Evolutionary conservation across 2,797 vertebrate genomes (phyloP).

Genomic region (Ciconia nigra): DNA sequence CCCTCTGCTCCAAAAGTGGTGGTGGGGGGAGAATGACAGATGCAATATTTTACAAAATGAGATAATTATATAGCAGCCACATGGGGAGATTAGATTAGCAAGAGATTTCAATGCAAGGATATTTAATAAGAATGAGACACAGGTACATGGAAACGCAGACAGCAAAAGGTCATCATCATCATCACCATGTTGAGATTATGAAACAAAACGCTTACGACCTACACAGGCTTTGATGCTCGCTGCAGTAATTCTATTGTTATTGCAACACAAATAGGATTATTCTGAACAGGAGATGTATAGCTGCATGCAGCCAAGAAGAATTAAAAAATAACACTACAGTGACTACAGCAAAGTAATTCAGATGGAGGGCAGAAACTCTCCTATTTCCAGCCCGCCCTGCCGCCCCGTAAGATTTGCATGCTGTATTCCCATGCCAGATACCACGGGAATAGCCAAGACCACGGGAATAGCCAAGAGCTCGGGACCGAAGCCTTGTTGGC

Average conservation of each 20-base stretch:
- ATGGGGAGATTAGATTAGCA: slow-evolving; percentile 71
- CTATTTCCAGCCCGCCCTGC: not conserved
- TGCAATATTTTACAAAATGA: slow-evolving; percentile 74
- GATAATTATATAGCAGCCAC: slow-evolving; percentile 73
- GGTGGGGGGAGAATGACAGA: slow-evolving; percentile 56
- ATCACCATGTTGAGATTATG: slow-evolving; percentile 36
- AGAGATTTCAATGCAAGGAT: slow-evolving; percentile 64
- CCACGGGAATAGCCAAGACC: not conserved
- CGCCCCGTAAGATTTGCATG: not conserved
- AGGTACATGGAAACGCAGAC: slow-evolving; percentile 21
- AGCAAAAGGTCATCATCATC: slow-evolving; percentile 64
- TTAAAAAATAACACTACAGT: not conserved
- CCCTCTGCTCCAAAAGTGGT: slow-evolving; percentile 6
- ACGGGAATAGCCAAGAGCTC: not conserved
- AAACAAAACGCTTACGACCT: slow-evolving; percentile 50
- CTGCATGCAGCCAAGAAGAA: not conserved
- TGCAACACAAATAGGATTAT: slow-evolving; percentile 66
- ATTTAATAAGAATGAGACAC: slow-evolving; percentile 68
- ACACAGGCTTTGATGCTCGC: slow-evolving; percentile 38
- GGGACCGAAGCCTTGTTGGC: not conserved
- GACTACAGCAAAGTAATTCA: not conserved
- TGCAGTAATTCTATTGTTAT: slow-evolving; percentile 65
- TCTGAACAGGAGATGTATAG: not conserved
- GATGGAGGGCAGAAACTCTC: not conserved
- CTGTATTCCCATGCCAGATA: not conserved